Percentiles rank a stretch among this genome's conserved stretches.
These are phyloP conservation scores for Bombus soroeensis DNA, from an alignment of 1,140 invertebrate genomes.

Conservation along the genomic window DNA sequence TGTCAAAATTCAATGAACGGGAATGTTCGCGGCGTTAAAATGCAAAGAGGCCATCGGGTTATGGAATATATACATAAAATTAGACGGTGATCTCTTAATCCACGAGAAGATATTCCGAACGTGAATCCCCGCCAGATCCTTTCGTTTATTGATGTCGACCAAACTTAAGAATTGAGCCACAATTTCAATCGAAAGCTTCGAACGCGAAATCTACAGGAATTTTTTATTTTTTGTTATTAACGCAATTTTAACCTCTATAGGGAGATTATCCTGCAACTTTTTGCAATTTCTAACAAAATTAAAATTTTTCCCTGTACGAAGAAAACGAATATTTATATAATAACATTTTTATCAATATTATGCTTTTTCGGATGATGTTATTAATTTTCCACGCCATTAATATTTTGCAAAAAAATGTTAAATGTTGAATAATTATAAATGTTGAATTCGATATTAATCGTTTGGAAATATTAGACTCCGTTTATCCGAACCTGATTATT, in stretches of 20 bases:
- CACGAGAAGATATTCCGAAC: background rate
- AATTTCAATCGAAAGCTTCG: background rate
- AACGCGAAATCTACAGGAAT: background rate
- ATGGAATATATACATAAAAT: constrained; percentile 51
- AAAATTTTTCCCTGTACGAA: no score
- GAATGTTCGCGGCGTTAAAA: constrained; percentile 19
- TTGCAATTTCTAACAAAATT: background rate
- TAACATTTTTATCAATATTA: background rate
- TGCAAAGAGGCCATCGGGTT: constrained; percentile 31
- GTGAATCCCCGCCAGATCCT: background rate
- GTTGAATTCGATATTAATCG: no score
- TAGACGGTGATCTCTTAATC: constrained; percentile 37
- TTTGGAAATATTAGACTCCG: background rate
- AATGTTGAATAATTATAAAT: background rate
- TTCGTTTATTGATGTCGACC: constrained; percentile 19
- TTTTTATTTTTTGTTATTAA: no score
- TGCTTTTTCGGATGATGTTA: background rate
- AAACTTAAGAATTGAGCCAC: background rate
- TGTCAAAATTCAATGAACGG: constrained; percentile 37
- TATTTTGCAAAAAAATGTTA: background rate
- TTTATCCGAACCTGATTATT: background rate
- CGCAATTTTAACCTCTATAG: no score
- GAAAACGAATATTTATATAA: background rate
- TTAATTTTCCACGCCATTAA: background rate
- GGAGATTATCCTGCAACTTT: no score